These are phyloP conservation scores for Sapayoa aenigma DNA, from an alignment of 2,113 vertebrate species.

Conservation along the genomic window DNA sequence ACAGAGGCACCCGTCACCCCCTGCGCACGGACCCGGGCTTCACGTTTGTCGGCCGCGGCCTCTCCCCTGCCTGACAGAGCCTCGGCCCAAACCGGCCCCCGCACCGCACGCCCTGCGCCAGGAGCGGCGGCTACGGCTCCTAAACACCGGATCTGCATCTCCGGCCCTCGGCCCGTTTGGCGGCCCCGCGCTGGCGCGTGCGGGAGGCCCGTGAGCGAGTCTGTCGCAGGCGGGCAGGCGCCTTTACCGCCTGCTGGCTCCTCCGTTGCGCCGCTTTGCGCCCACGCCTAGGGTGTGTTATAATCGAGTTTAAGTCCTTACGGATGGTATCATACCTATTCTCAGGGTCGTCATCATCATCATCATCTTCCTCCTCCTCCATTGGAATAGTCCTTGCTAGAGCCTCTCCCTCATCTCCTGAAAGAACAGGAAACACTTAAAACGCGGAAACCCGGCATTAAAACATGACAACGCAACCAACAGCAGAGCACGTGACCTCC, in stretches of 20 bases:
- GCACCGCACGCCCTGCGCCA: no score
- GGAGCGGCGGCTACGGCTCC: slow-evolving; percentile 65
- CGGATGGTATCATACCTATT: slow-evolving; percentile 95
- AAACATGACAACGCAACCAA: not conserved
- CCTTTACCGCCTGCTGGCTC: slow-evolving; percentile 74
- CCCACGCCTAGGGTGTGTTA: slow-evolving; percentile 80
- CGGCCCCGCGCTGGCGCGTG: slow-evolving; percentile 75
- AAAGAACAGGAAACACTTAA: not conserved
- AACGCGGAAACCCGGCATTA: accelerated
- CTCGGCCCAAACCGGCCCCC: no score
- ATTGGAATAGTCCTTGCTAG: slow-evolving; percentile 76
- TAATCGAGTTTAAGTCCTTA: slow-evolving; percentile 79
- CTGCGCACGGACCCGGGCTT: not conserved
- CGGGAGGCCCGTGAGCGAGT: slow-evolving; percentile 75
- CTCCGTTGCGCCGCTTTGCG: slow-evolving; percentile 74
- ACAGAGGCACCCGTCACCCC: slow-evolving; percentile 5
- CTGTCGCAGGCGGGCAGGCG: slow-evolving; percentile 74
- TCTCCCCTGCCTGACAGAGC: not conserved
- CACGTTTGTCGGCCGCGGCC: slow-evolving; percentile 29
- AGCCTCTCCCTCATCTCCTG: slow-evolving; percentile 88
- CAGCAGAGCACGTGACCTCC: accelerated
- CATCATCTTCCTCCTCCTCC: slow-evolving; percentile 85
- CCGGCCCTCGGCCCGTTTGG: slow-evolving; percentile 76
- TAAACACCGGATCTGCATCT: slow-evolving; percentile 65
- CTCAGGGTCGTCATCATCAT: slow-evolving; percentile 94